Evolutionary conservation across 2,113 vertebrate genomes (phyloP).

Genomic region (Muntiacus muntjak): DNA sequence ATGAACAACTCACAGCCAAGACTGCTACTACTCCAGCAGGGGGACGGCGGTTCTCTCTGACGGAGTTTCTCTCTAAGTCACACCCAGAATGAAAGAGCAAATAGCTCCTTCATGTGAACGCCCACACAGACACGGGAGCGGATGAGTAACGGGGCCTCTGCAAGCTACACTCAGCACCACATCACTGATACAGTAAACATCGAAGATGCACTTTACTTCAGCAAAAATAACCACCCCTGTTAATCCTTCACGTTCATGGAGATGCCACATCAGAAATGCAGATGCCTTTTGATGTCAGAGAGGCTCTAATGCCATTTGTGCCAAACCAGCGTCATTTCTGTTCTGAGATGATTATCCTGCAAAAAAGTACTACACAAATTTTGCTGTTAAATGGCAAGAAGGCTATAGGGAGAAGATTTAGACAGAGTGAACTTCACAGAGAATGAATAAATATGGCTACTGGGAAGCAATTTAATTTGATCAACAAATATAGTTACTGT

Average conservation of each 20-base stretch:
- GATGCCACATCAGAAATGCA: not conserved
- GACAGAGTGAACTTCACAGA: conserved; percentile 20
- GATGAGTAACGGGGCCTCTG: not conserved
- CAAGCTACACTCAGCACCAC: not conserved
- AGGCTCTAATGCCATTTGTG: not conserved
- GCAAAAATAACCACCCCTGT: not conserved
- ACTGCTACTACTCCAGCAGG: not conserved
- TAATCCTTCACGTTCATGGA: not conserved
- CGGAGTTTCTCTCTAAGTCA: not conserved
- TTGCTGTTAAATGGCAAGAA: conserved; percentile 2
- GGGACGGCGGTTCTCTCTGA: not conserved
- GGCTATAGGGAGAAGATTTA: conserved; percentile 5
- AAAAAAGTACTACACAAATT: not conserved
- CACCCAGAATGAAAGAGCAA: not conserved
- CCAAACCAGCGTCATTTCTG: not conserved
- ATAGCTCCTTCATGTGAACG: not conserved
- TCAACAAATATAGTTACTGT: conserved; percentile 9
- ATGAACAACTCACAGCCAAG: not conserved
- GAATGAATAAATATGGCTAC: conserved; percentile 13
- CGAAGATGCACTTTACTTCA: not conserved
- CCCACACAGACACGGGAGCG: not conserved
- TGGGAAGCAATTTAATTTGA: conserved; percentile 49
- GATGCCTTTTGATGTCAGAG: not conserved
- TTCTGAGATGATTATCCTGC: not conserved
- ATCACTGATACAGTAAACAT: not conserved